Evolutionary conservation across 1,140 invertebrate species (phyloP), one percentile per base, ranked within the genome.

Genomic region (Nasonia vitripennis): DNA sequence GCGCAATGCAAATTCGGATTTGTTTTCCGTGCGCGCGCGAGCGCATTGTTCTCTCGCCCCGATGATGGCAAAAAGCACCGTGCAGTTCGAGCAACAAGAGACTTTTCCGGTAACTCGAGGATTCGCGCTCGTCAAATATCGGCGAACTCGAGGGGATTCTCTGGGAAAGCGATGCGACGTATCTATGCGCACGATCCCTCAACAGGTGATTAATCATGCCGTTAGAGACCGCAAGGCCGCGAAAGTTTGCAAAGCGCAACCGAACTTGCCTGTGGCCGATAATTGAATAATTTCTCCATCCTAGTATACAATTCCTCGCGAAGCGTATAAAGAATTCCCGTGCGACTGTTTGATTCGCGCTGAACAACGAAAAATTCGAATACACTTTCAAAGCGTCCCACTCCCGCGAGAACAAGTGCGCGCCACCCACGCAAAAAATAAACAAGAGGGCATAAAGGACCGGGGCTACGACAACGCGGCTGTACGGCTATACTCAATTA

Each of bases 401-500:
- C 12, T 62, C 14, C n/a, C 55, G 20, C 55, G 55, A 62, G 10
- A 62, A 62, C 55, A 62, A 62, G n/a, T 5, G 55, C 27, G 27
- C 27, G 27, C 55, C 17, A 6, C 55, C 20, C 55, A 62, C 5
- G 55, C 55, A 62, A 62, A 62, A 62, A 62, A 62, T 62, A 62
- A 62, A n/a, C 55, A 62, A n/a, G 20, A 62, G 55, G 20, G 55
- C 20, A 62, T 62, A 62, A 62, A 62, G 55, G 55, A 62, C 55
- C 55, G 55, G 20, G 55, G 17, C 55, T 62, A 17, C 55, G 55
- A 62, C 55, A 62, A 62, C n/a, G 55, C n/a, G 55, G 6, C 4
- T 55, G 12, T 5, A 55, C 51, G 51, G 51, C 20, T 62, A 62
- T 34, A 81, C 55, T 81, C 67, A 41, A 81, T 81, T 81, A 71